Evolutionary conservation across 2,888 invertebrate species (phyloP), one percentile per base, ranked within the genome.

Genomic region (Idaea dimidiata): DNA sequence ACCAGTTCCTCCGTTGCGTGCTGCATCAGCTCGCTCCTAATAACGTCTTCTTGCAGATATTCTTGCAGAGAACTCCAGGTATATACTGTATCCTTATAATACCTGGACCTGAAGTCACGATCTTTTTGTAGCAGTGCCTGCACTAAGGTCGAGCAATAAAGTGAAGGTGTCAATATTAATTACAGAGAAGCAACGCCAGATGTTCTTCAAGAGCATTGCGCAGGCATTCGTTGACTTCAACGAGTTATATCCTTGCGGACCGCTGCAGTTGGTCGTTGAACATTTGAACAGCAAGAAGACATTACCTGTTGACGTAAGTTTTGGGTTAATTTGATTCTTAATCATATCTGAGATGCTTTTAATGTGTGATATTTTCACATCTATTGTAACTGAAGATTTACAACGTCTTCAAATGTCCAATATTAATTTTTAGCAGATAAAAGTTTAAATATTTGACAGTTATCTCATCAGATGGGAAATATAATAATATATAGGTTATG

Each of bases 1-100:
- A 98, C 83, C 99, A 99, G 91, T 99, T 99, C 91, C 93, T 99
- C 66, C 95, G 99, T 73, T 99, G 99, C 83, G 97, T 98, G 66
- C 93, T 99, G 62, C 99, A 99, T 83, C 99, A 99, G 88, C 93
- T 99, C 62, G 98, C 99, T 0, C 98, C 99, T 0, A 98, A 99
- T 87, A 98, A 99, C 70, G 97, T 99, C 66, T 99, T 99, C 86
- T 94, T 97, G 70, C 99, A 99, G 91, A 95, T 99, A 82, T 99
- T 99, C 86, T 96, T 98, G 86, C 97, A 97, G 16, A 95, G 97
- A 79, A 95, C 97, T 65, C 96, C 96, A 71, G 97, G 97, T 97
- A 85, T 78, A 57, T 31, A 1, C 18, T 6, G 1, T 2, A 32
- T 8, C 32, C n/a, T n/a, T n/a, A n/a, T n/a, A n/a, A n/a, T n/a